These are phyloP conservation scores for Conus canariensis DNA, from an alignment of 2,888 invertebrate genomes.

Conservation along the genomic window DNA sequence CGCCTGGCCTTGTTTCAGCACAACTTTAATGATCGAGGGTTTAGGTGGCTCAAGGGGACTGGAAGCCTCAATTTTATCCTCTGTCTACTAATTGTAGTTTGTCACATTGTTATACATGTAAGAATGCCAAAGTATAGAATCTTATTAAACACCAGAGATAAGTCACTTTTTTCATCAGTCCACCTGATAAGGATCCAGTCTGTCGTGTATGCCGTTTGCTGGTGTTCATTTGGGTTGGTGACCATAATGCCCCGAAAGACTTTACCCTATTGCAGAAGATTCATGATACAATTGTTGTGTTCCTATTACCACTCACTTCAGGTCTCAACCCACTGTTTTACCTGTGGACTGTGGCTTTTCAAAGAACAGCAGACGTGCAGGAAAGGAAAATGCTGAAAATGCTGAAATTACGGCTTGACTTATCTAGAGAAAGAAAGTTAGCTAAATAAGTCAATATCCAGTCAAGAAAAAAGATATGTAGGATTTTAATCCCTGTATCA, in stretches of 20 bases:
- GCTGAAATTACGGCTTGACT: background rate
- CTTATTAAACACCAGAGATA: background rate
- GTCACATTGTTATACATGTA: slow-evolving; percentile 73
- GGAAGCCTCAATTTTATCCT: slow-evolving; percentile 69
- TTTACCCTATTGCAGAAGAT: background rate
- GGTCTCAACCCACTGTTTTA: slow-evolving; percentile 19
- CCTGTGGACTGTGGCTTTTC: background rate
- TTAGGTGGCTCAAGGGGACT: slow-evolving; percentile 66
- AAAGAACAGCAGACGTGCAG: background rate
- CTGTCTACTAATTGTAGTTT: slow-evolving; percentile 69
- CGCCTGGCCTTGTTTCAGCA: background rate
- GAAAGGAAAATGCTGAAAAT: background rate
- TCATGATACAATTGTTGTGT: slow-evolving; percentile 9
- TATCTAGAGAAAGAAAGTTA: too few species aligned
- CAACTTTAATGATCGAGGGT: background rate
- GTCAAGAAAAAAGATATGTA: too few species aligned
- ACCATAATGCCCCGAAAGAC: background rate
- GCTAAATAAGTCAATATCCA: too few species aligned
- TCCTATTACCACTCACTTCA: slow-evolving; percentile 22
- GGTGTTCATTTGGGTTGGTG: background rate
- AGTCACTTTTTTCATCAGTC: background rate
- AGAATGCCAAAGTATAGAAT: slow-evolving; percentile 48
- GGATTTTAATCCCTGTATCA: too few species aligned
- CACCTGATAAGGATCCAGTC: background rate
- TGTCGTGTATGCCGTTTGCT: background rate